Evolutionary conservation across 2,888 invertebrate species (phyloP).

Genomic region (Drosophila nigricruria): DNA sequence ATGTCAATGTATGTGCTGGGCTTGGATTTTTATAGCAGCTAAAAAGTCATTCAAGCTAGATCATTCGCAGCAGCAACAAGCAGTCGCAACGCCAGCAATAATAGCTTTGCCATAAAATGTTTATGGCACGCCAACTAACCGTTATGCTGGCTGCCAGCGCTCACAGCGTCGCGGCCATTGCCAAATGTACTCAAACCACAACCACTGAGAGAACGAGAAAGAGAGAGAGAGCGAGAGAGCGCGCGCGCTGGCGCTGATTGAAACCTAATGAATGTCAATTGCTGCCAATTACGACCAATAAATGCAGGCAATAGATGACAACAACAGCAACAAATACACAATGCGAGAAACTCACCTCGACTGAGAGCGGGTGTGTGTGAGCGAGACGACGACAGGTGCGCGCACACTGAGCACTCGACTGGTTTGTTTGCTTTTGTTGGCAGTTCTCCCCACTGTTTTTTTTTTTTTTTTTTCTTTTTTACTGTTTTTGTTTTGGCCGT

Average conservation of each 20-base stretch:
- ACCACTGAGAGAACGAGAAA: conserved; percentile 6
- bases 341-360: conserved; percentile 47
- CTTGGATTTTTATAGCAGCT: conserved; percentile 8
- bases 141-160: conserved; percentile 40
- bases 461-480: not conserved
- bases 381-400: conserved; percentile 73
- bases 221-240: conserved; percentile 9
- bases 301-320: conserved; percentile 74
- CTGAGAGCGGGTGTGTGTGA: conserved; percentile 53
- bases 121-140: conserved; percentile 59
- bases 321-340: conserved; percentile 37
- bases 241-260: conserved; percentile 66
- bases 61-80: not conserved
- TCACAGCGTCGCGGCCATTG: conserved; percentile 62
- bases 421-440: conserved; percentile 38
- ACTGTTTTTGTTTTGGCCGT: conserved; percentile 36
- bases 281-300: conserved; percentile 84
- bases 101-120: conserved; percentile 51
- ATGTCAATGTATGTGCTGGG: not conserved
- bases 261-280: conserved; percentile 84
- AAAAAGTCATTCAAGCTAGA: not conserved
- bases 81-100: not conserved
- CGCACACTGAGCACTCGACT: conserved; percentile 48
- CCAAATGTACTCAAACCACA: conserved; percentile 32
- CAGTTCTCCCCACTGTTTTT: conserved; percentile 34